Base-by-base conservation (phyloP, 1,140 invertebrate genomes). In the Periplaneta americana region DNA sequence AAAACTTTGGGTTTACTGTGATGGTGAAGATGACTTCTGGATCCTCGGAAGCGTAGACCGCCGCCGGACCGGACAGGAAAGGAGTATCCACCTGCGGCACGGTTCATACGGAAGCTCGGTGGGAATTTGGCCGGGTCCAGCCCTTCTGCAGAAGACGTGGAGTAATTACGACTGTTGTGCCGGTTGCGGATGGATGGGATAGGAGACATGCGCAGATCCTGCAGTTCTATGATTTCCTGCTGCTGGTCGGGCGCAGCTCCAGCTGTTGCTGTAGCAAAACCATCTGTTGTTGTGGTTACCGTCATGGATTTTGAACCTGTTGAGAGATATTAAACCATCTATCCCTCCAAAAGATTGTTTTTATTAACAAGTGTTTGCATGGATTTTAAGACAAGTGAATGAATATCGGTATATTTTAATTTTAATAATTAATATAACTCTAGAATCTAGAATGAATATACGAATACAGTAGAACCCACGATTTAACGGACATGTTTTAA, bases 131-230 rank as follows among this genome's bases (percentile, higher is more conserved):
- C 90, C 57, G 91, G 90, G 86, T 94, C 93, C 94, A 82, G 90
- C 88, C 88, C 74, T 34, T 81, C 81, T 11, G 76, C 48, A 1
- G 81, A 81, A 10, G 81, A 77, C 13, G 79, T 33, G 32, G 78
- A 28, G 33, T 81, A 85, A 76, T 80, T 78, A 34, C 82, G 82
- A 74, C 79, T 80, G 82, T 90, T 91, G 84, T 93, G 90, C 83
- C 91, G 89, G 85, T 92, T 93, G 76, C 95, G 90, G 81, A 97
- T 93, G 74, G 95, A 95, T 37, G 95, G 93, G 84, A 96, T 93
- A 17, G 96, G 96, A 77, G 95, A 96, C 91, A 96, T 92, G 85
- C 94, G 88, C 11, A 96, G 90, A 85, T 96, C 95, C 86, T 96
- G 93, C 36, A 96, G 89, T 86, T 96, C 94, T 81, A 96, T 96